Base-by-base conservation (phyloP, 2,113 vertebrate species). In the Coturnix japonica region DNA sequence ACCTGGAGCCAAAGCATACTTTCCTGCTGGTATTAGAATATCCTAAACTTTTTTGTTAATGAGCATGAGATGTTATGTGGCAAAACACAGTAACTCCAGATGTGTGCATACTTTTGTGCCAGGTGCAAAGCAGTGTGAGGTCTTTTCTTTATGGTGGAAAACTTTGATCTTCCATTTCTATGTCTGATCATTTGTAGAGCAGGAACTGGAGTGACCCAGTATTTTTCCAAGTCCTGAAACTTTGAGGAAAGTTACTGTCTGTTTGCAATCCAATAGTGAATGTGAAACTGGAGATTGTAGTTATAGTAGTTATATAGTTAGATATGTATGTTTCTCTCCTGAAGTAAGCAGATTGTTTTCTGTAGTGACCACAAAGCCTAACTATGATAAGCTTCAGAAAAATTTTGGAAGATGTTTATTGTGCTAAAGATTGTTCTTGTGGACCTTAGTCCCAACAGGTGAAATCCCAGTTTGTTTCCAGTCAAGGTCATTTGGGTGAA, bases 121-220 rank as follows among this genome's bases (percentile, higher is more conserved):
- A 97, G 96, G 92, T 97, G 95, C 89, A 87, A 85, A 85, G 15
- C 91, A 67, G 39, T 69, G 5, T 81, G 94, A 91, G 57, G 18
- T 78, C 56, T 63, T 86, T 79, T 66, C 81, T 86, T 89, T 83
- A 76, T 13, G 0, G 59, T 63, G 67, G 77, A 91, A 94, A 90
- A 90, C 80, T 74, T 83, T 53, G 39, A 21, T 91, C 60, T 96
- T 47, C 75, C 47, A 93, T 91, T 65, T 85, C 44, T 63, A 57
- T 84, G n/a, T 65, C 79, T 94, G 57, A 88, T 95, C 41, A 77
- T 83, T 56, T 69, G 43, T 64, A 91, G 53, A 94, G 64, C 2
- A 78, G 64, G 74, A 87, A 88, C 89, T 85, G 95, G 81, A 93
- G 60, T 0, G 1, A 72, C 69, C 67, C 63, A 37, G 37, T 69